These are phyloP conservation scores for Nemotelus pantherinus DNA, from an alignment of 2,888 invertebrate species.

Conservation along the genomic window DNA sequence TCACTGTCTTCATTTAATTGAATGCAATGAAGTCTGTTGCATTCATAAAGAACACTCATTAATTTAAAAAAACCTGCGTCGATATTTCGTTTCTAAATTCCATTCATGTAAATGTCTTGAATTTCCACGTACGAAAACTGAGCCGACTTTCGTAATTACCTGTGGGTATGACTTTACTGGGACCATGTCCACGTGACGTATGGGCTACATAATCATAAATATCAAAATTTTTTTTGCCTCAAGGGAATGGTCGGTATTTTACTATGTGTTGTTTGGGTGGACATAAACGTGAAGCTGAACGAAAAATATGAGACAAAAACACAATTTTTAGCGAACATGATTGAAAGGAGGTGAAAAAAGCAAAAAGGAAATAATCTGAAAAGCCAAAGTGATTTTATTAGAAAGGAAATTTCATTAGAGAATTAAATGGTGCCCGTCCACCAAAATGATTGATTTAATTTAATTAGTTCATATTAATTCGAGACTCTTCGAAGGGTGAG, in stretches of 20 bases:
- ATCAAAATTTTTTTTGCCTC: slow-evolving; percentile 50
- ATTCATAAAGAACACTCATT: no score
- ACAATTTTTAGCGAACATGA: slow-evolving; percentile 7
- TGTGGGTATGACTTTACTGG: slow-evolving; percentile 31
- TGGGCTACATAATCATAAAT: slow-evolving; percentile 52
- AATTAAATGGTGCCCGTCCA: background rate
- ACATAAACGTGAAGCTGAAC: slow-evolving; percentile 3
- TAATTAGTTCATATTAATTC: slow-evolving; percentile 5
- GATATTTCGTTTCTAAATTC: no score
- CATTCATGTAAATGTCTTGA: background rate
- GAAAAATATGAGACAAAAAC: slow-evolving; percentile 24
- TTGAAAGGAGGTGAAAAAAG: slow-evolving; percentile 23
- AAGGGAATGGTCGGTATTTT: slow-evolving; percentile 22
- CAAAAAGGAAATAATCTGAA: slow-evolving; percentile 32
- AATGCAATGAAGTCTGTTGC: no score
- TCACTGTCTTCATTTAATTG: no score
- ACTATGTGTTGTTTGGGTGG: slow-evolving; percentile 28
- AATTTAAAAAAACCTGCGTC: no score
- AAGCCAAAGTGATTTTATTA: slow-evolving; percentile 37
- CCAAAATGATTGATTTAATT: slow-evolving; percentile 28
- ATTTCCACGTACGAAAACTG: slow-evolving; percentile 13
- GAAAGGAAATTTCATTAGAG: slow-evolving; percentile 33
- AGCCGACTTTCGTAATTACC: slow-evolving; percentile 38
- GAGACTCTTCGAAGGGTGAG: background rate
- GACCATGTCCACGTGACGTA: slow-evolving; percentile 47